Evolutionary conservation across 2,113 vertebrate genomes (phyloP), one percentile per base, ranked within the genome.

Genomic region (Myanophis thanlyinensis): DNA sequence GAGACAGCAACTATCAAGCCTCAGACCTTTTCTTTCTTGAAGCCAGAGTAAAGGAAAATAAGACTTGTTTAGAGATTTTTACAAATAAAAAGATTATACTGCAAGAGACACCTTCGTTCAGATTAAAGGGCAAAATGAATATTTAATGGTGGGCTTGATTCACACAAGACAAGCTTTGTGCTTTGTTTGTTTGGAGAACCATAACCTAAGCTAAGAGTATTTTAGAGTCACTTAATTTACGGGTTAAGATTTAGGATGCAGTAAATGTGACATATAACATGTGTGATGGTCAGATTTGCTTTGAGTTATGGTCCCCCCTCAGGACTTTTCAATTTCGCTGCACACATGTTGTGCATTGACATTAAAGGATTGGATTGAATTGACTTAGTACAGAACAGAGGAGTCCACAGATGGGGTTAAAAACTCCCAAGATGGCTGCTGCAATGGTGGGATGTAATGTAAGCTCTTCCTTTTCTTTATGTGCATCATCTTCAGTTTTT

Each of bases 11-110:
- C 93, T 92, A 91, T 20, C 91, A 91, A 95, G 93, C 94, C 92
- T 93, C 92, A 92, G 92, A 91, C 91, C 30, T 88, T 88, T 88
- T 23, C 94, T 91, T 11, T 67, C 67, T 93, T 95, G 95, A 95
- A 95, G 94, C 87, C 88, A 1, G 94, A 93, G 92, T 59, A 44
- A 91, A 94, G 95, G 92, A 88, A 93, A 93, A 93, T 95, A 93
- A 97, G 95, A 93, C 92, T 93, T 93, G 95, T 94, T 96, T 95
- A 96, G 96, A 96, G 95, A 92, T 1, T 85, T 48, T 85, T 48
- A 94, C 93, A 95, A 95, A 67, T 93, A 93, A 93, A 92, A 92
- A 94, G 94, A 94, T 95, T 92, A 94, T 94, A 54, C 84, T 93
- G 91, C 85, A 89, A 96, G 94, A 92, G 93, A 91, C 7, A 0